These are phyloP conservation scores for Diadumene lineata DNA, from an alignment of 92 coral and sea anemone species.

Conservation along the genomic window DNA sequence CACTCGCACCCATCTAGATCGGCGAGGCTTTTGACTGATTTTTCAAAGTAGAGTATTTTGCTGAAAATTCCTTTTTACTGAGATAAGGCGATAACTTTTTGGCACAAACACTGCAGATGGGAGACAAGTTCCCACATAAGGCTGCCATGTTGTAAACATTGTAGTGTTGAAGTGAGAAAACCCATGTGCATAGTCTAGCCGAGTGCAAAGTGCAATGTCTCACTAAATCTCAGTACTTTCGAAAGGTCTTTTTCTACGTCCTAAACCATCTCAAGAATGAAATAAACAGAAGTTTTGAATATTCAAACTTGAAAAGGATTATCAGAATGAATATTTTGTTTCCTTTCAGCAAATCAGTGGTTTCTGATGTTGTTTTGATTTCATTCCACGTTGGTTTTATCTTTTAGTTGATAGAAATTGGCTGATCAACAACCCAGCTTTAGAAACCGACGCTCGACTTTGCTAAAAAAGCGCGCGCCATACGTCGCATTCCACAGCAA, in stretches of 20 bases:
- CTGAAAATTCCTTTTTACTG: constrained; percentile 3
- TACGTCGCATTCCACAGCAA: background rate
- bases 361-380: background rate
- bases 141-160: constrained; percentile 1
- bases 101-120: constrained; percentile 31
- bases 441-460: background rate
- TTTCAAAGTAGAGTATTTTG: constrained; percentile 23
- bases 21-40: constrained; percentile 22
- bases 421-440: background rate
- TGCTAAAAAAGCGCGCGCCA: background rate
- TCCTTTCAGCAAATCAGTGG: too few relatives aligned
- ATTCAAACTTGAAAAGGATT: background rate
- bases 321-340: too few relatives aligned
- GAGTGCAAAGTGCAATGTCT: constrained; percentile 7
- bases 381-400: background rate
- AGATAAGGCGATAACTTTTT: constrained; percentile 20
- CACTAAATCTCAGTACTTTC: constrained; percentile 7
- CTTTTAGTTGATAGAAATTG: background rate
- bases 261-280: constrained; percentile 11
- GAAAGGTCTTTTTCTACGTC: background rate
- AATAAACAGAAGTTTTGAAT: constrained; percentile 9
- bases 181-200: background rate
- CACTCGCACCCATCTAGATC: constrained; percentile 4
- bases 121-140: background rate
- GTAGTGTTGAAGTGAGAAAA: background rate